phyloP scores from a whole-genome alignment of 2,797 vertebrate species.

The Gymnothorax javanicus region DNA sequence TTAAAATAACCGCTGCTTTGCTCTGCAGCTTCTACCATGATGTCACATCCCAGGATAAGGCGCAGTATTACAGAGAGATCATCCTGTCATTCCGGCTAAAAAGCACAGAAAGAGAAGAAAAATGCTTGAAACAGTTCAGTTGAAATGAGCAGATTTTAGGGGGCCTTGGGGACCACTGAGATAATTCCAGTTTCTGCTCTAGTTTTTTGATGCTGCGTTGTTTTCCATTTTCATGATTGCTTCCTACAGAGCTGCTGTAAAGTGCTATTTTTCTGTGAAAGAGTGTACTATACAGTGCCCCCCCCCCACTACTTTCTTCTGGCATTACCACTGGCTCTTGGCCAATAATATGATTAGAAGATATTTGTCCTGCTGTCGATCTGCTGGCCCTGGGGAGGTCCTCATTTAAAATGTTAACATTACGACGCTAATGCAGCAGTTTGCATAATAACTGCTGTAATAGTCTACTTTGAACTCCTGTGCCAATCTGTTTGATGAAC shows the following conservation, averaged over 20 bases:
- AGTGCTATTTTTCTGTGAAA: neutral
- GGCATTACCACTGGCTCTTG: no score
- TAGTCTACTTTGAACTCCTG: no score
- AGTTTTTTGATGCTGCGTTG: slow-evolving; percentile 5
- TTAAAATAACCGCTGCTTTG: no score
- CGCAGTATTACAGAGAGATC: neutral
- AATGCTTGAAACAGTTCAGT: neutral
- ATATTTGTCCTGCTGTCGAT: neutral
- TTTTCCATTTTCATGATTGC: neutral
- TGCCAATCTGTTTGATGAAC: no score
- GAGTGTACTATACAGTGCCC: neutral
- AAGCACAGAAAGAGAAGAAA: neutral
- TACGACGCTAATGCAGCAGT: neutral
- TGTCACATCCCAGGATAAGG: neutral
- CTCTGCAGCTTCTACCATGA: neutral
- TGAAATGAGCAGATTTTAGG: neutral
- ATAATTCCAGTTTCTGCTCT: slow-evolving; percentile 4
- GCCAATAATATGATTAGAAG: neutral
- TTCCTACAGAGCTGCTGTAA: slow-evolving; percentile 15
- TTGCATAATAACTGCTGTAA: no score
- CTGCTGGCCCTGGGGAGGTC: slow-evolving; percentile 10
- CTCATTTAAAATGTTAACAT: neutral
- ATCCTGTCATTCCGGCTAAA: neutral
- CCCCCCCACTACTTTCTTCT: neutral
- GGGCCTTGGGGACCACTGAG: neutral